Evolutionary conservation across 2,113 vertebrate species (phyloP), one percentile per base, ranked within the genome.

Genomic region (Oreocharis arfaki): DNA sequence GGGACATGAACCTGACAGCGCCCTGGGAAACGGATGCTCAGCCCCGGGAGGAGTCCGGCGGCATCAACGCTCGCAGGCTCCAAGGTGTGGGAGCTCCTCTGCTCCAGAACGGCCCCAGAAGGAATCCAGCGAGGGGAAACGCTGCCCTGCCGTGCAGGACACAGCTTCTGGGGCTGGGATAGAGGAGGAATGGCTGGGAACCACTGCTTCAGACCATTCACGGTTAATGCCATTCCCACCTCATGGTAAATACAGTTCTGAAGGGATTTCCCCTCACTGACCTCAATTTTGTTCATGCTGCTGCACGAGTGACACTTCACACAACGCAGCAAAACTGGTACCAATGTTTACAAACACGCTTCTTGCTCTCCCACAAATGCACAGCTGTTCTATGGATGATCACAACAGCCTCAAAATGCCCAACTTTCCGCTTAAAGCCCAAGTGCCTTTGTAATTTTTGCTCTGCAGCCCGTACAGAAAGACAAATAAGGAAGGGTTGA

Each of bases 361-460:
- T 37, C 87, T 82, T 57, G 37, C n/a, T 71, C 53, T 64, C 83
- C 85, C 65, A 88, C 55, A 93, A 94, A 88, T 10, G 52, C 46
- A 73, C 33, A 11, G 37, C 8, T 92, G 61, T 37, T 78, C 49
- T 52, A 4, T 41, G 37, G 11, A 50, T 55, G 88, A 93, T 14
- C 68, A 81, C 2, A 3, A 35, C 6, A 20, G 19, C 67, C 84
- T 59, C 61, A 70, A 96, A 97, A 96, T 24, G 7, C 6, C 7
- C 41, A 94, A 65, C 18, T 73, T 90, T 23, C 56, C 19, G 39
- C 16, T 93, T 93, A 81, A 71, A 70, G 67, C 32, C 33, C 81
- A 89, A 87, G 23, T 30, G 27, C 35, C 55, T 80, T 68, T 70
- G 78, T 83, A 84, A 87, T 90, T 88, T 91, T 78, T 84, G 70